phyloP scores from a whole-genome alignment of 2,888 invertebrate species.

The Smittia aterrima region DNA sequence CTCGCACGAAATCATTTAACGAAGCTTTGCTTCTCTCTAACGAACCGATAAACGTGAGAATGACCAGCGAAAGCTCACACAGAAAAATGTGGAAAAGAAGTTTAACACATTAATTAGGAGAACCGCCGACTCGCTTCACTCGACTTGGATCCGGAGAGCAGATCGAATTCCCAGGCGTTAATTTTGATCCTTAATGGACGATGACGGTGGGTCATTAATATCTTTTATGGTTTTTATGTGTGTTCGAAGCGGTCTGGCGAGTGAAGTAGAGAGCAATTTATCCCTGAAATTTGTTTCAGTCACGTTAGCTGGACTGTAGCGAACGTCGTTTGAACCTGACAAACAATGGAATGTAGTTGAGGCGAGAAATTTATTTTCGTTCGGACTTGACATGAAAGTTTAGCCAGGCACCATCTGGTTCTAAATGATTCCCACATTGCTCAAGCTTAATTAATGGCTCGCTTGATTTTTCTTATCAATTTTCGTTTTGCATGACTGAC shows the following conservation, averaged over 20 bases:
- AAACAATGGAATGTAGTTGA: slow-evolving; percentile 34
- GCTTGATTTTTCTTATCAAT: not conserved
- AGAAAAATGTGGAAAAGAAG: not conserved
- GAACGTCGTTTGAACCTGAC: slow-evolving; percentile 24
- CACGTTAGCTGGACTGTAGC: slow-evolving; percentile 19
- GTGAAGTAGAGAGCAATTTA: slow-evolving; percentile 17
- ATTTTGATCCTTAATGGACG: slow-evolving; percentile 26
- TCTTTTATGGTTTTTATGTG: slow-evolving; percentile 8
- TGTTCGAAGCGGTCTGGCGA: not conserved
- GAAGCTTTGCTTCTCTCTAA: not conserved
- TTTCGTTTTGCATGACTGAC: not conserved
- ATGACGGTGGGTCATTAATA: slow-evolving; percentile 33
- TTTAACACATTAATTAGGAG: not conserved
- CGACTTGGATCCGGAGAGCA: not conserved
- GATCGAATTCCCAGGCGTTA: slow-evolving; percentile 26
- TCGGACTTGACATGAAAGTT: not conserved
- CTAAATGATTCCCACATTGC: not conserved
- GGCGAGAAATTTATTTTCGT: not conserved
- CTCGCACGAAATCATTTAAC: not conserved
- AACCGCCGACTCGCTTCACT: not conserved
- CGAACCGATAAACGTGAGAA: not conserved
- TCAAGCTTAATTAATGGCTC: not conserved
- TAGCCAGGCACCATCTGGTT: not conserved
- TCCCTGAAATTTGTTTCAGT: slow-evolving; percentile 32
- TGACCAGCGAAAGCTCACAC: not conserved